These are phyloP conservation scores for Ips nitidus DNA, from an alignment of 1,140 invertebrate genomes.

Conservation along the genomic window DNA sequence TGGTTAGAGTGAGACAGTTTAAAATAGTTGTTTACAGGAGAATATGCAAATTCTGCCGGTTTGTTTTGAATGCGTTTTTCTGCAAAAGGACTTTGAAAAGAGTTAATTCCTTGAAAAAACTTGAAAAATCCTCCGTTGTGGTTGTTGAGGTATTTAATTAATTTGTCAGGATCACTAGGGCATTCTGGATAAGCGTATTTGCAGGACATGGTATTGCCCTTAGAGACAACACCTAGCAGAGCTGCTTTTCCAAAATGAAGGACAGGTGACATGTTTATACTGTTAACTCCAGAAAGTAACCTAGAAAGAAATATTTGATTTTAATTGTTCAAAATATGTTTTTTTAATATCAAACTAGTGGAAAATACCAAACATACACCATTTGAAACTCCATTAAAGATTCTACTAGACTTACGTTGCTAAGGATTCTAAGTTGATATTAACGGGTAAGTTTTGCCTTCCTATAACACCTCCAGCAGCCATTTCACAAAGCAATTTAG, in stretches of 20 bases:
- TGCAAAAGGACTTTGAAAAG: conserved; percentile 15
- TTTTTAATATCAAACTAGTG: not conserved
- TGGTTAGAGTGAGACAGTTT: not conserved
- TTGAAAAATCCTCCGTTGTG: conserved; percentile 83
- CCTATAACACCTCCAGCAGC: conserved; percentile 64
- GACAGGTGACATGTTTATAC: conserved; percentile 59
- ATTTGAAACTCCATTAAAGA: not conserved
- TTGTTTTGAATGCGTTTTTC: conserved; percentile 40
- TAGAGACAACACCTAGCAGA: conserved; percentile 67
- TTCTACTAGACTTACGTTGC: conserved; percentile 60
- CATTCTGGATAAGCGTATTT: conserved; percentile 69
- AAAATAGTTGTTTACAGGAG: not conserved
- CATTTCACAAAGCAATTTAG: conserved; percentile 74
- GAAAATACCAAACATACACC: too few relatives aligned
- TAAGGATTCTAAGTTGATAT: conserved; percentile 64
- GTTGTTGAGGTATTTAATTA: conserved; percentile 80
- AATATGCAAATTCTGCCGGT: conserved; percentile 7
- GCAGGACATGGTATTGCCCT: conserved; percentile 63
- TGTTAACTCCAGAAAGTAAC: conserved; percentile 54
- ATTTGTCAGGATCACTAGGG: conserved; percentile 68
- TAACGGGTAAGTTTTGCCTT: conserved; percentile 50
- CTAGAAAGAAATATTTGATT: conserved; percentile 48
- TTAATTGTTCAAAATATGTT: conserved; percentile 3
- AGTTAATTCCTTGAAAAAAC: conserved; percentile 62
- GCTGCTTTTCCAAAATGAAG: conserved; percentile 71